Percentiles rank a stretch among this genome's conserved stretches.
Conservation (phyloP, 1,140 invertebrate genomes). For the Neodiprion pinetum region DNA sequence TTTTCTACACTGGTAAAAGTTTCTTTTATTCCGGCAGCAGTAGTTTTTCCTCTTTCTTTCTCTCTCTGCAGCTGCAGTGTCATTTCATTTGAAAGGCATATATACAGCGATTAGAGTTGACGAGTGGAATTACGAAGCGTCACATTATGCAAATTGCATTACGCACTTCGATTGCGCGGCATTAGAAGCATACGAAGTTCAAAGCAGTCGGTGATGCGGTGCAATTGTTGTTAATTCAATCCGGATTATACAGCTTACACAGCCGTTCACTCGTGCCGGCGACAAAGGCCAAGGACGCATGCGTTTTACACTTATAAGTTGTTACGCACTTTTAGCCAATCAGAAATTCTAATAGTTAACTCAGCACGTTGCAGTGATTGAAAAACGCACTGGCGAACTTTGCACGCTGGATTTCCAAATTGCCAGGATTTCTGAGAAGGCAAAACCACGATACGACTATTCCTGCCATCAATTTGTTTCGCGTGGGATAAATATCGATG, state of each 20-base stretch:
- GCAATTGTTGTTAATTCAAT: background rate
- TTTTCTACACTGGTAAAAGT: too few relatives aligned
- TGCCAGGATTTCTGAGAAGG: too few relatives aligned
- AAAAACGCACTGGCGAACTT: background rate
- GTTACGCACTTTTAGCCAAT: background rate
- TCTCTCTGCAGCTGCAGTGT: background rate
- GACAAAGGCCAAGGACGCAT: background rate
- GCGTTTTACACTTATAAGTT: background rate
- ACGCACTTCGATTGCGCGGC: background rate
- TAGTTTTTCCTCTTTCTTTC: background rate
- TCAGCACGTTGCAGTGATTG: background rate
- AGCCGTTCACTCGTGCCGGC: background rate
- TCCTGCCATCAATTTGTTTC: too few relatives aligned
- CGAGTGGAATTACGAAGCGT: background rate
- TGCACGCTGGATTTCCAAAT: background rate
- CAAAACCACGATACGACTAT: too few relatives aligned
- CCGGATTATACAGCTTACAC: background rate
- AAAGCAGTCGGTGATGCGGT: conserved; percentile 1
- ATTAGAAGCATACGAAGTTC: background rate
- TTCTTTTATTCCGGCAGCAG: background rate
- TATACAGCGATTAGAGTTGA: background rate
- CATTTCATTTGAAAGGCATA: background rate
- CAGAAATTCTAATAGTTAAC: background rate
- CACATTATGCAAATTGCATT: background rate
- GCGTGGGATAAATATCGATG: too few relatives aligned